Evolutionary conservation across 1,140 invertebrate genomes (phyloP).

Genomic region (Thaumatotibia leucotreta): DNA sequence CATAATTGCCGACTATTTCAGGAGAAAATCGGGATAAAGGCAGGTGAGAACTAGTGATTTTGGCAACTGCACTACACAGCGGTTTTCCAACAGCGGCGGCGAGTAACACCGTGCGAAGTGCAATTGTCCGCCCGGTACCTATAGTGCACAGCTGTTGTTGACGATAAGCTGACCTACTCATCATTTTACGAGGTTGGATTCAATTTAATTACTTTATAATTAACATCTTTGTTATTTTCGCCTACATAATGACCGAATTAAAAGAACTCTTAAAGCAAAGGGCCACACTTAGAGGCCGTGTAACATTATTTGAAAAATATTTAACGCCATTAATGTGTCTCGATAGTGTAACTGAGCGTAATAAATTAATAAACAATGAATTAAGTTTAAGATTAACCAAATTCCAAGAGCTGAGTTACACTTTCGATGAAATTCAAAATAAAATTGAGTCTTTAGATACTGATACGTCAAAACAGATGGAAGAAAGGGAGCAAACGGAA

Average conservation of each 20-base stretch:
- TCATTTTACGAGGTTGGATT: too few relatives aligned
- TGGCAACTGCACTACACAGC: too few relatives aligned
- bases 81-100: too few relatives aligned
- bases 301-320: conserved; percentile 15
- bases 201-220: too few relatives aligned
- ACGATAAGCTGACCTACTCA: too few relatives aligned
- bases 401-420: not conserved
- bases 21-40: too few relatives aligned
- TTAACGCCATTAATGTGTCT: not conserved
- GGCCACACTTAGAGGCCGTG: not conserved
- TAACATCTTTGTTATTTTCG: not conserved
- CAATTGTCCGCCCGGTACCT: too few relatives aligned
- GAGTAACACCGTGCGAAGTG: too few relatives aligned
- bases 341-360: not conserved
- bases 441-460: conserved; percentile 7
- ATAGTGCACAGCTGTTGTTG: too few relatives aligned
- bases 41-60: too few relatives aligned
- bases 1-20: too few relatives aligned
- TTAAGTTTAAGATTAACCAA: conserved; percentile 2
- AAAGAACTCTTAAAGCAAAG: not conserved
- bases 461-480: not conserved
- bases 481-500: not conserved
- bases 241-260: not conserved
- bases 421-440: conserved; percentile 1
- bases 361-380: not conserved